A percentile compares a stretch with the other conserved stretches of the same genome.
Evolutionary conservation across 2,113 vertebrate genomes (phyloP).

Genomic region (Plestiodon gilberti): DNA sequence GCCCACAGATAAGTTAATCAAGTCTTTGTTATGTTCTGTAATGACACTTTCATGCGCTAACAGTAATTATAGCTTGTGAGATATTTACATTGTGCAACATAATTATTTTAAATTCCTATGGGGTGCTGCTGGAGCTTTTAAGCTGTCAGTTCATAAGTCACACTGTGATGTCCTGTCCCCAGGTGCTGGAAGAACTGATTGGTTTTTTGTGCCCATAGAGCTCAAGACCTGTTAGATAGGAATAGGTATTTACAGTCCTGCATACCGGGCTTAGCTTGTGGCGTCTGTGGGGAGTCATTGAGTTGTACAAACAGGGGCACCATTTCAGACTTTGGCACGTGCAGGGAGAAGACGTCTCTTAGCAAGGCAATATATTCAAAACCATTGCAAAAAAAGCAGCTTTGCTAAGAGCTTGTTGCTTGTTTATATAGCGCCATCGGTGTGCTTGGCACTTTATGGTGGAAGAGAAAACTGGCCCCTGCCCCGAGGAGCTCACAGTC

Average conservation of each 20-base stretch:
- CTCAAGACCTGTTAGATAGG: not conserved
- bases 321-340: not conserved
- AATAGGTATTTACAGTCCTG: not conserved
- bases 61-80: not conserved
- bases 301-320: not conserved
- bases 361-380: not conserved
- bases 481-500: no score
- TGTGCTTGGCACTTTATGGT: no score
- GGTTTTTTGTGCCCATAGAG: not conserved
- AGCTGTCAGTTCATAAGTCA: not conserved
- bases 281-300: not conserved
- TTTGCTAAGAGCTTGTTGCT: no score
- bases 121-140: not conserved
- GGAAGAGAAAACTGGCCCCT: no score
- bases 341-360: not conserved
- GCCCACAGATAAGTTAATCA: not conserved
- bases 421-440: no score
- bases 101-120: conserved; percentile 2
- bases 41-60: not conserved
- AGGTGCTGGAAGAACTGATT: not conserved
- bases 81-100: not conserved
- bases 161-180: not conserved
- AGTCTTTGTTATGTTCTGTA: not conserved
- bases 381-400: not conserved
- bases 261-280: not conserved